Base-by-base conservation (phyloP, 2,797 vertebrate species). In the Esox lucius region DNA sequence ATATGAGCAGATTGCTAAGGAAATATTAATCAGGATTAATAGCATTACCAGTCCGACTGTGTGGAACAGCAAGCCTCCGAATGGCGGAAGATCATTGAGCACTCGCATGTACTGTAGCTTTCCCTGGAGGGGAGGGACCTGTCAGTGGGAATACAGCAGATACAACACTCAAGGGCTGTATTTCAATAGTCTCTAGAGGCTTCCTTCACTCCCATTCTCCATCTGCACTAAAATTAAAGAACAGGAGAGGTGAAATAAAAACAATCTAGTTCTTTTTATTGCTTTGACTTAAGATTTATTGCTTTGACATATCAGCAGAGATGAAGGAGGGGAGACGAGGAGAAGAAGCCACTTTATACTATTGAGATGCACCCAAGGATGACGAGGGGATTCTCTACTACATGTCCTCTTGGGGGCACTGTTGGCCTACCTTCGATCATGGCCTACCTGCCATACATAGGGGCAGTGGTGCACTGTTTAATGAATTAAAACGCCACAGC, bases 31-130 rank as follows among this genome's bases (percentile, higher is more conserved):
- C 1, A n/a, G 48, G 0, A 78, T 76, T 81, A 24, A 71, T 75
- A 75, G 26, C 74, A 77, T 94, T 97, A 99, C 98, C 97, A 98
- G 93, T 83, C 96, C 98, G 87, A 98, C 97, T 2, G 97, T 99
- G 90, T 95, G 96, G 91, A 99, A 99, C 81, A 99, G 93, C 88
- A 98, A 95, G 72, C 97, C 96, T 51, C 97, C 96, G 85, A 98
- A 99, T 73, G 97, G 98, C 0, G 97, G 97, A 84, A 99, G 95
- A 90, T 99, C 98, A 24, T 99, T 99, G 81, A 99, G 94, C 75
- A 98, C 96, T 79, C 95, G 94, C 93, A 99, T 95, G 89, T 99
- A 99, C 87, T 98, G 98, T 83, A 99, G 95, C 91, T 99, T 99
- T 61, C 97, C 97, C 91, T 99, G 98, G 79, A 96, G 92, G 19